A percentile compares a stretch with the other conserved stretches of the same genome.
Conservation (phyloP, 2,113 vertebrate species). For the Tetrao urogallus region DNA sequence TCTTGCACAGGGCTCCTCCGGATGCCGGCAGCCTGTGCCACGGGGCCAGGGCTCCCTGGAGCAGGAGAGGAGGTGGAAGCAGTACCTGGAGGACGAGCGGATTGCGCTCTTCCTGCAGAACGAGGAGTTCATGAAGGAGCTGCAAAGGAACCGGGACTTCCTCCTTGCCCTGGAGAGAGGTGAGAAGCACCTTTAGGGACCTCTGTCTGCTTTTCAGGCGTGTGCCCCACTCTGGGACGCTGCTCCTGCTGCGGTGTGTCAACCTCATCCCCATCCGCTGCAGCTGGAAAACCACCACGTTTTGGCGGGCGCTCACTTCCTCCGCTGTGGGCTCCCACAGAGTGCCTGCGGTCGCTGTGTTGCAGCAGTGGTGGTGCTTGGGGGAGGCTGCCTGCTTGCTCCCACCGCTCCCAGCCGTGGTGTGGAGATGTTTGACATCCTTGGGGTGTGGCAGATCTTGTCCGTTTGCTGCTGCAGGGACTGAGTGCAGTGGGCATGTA, state of each 20-base stretch:
- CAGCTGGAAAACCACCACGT: background rate
- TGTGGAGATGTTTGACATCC: background rate
- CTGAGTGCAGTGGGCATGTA: background rate
- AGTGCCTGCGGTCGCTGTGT: fast-evolving
- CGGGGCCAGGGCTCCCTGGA: constrained; percentile 70
- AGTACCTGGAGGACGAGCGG: constrained; percentile 95
- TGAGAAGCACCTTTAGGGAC: constrained; percentile 33
- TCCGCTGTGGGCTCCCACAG: background rate
- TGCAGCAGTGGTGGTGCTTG: background rate
- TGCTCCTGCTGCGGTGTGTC: background rate
- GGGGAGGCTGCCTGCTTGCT: background rate
- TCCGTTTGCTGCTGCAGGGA: background rate
- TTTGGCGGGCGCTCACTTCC: background rate
- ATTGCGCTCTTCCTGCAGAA: constrained; percentile 97
- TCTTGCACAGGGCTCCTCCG: constrained; percentile 71
- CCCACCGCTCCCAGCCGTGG: background rate
- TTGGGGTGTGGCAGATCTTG: background rate
- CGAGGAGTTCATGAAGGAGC: constrained; percentile 97
- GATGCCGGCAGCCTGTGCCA: constrained; percentile 15
- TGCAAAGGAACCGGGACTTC: constrained; percentile 95
- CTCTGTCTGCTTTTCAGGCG: background rate
- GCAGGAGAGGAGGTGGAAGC: constrained; percentile 92
- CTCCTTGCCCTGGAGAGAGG: constrained; percentile 96
- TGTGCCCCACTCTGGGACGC: background rate
- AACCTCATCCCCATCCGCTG: fast-evolving